Conservation (phyloP, 2,797 vertebrate genomes). For the Poecile montanus region DNA sequence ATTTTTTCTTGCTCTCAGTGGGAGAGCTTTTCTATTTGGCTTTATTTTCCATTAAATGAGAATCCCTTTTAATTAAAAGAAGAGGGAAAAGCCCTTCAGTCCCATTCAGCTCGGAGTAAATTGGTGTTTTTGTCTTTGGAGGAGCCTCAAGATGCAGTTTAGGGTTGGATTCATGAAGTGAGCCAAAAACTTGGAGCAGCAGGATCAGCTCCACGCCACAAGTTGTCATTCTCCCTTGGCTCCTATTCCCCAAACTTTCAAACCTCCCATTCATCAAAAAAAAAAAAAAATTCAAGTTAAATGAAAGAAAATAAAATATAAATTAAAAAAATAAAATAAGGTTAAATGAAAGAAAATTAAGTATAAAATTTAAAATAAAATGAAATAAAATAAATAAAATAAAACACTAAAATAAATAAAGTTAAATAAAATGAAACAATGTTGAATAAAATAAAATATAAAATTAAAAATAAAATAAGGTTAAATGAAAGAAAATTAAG, state of each 20-base stretch:
- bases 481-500: too few species aligned
- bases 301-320: too few species aligned
- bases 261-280: neutral
- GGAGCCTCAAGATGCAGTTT: conserved; percentile 14
- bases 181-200: neutral
- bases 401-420: neutral
- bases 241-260: neutral
- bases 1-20: neutral
- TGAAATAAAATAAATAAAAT: neutral
- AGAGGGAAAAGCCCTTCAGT: conserved; percentile 32
- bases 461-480: neutral
- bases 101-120: conserved; percentile 35
- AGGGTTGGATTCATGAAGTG: neutral
- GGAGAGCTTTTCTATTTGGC: neutral
- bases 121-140: neutral
- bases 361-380: neutral
- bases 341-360: neutral
- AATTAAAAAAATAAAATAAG: neutral
- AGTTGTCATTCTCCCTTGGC: neutral
- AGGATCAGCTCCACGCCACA: neutral
- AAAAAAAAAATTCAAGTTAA: neutral
- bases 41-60: conserved; percentile 15
- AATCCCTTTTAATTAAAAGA: conserved; percentile 52
- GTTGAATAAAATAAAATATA: too few species aligned
- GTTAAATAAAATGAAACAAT: too few species aligned